Percentiles rank a stretch among this genome's conserved stretches.
phyloP scores from a whole-genome alignment of 2,113 vertebrate species.

The Pyxicephalus adspersus region DNA sequence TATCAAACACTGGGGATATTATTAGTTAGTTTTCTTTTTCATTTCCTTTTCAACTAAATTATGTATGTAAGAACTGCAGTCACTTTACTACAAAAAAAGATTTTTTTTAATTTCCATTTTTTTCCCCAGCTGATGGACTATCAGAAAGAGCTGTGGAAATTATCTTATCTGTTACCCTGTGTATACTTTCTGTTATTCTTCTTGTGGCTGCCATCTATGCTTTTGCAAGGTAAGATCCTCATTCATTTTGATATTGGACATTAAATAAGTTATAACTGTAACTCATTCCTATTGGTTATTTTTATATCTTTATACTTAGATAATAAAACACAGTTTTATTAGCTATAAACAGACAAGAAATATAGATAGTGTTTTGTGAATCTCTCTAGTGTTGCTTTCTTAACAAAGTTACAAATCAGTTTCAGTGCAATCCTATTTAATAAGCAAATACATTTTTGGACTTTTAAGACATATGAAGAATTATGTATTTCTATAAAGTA shows the following conservation, averaged over 20 bases:
- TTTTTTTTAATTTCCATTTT: constrained; percentile 21
- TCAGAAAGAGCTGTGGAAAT: constrained; percentile 89
- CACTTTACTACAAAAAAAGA: background rate
- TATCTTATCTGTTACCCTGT: constrained; percentile 89
- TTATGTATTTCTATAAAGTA: too few species aligned
- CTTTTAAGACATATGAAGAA: too few species aligned
- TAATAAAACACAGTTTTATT: too few species aligned
- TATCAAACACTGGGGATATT: background rate
- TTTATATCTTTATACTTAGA: too few species aligned
- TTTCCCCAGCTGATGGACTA: constrained; percentile 76
- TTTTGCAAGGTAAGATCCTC: constrained; percentile 85
- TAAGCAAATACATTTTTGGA: too few species aligned
- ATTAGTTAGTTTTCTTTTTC: constrained; percentile 33
- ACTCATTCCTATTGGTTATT: too few species aligned
- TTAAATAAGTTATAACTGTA: too few species aligned
- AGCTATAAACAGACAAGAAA: too few species aligned
- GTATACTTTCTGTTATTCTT: constrained; percentile 85
- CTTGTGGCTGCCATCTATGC: constrained; percentile 86
- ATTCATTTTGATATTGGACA: background rate
- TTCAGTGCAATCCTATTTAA: too few species aligned
- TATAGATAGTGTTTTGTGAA: too few species aligned
- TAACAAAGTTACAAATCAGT: too few species aligned
- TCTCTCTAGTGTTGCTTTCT: too few species aligned
- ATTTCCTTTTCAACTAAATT: constrained; percentile 8
- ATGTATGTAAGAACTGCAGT: constrained; percentile 2